Conservation (phyloP, 2,888 invertebrate species). For the Pyrrhia umbra region DNA sequence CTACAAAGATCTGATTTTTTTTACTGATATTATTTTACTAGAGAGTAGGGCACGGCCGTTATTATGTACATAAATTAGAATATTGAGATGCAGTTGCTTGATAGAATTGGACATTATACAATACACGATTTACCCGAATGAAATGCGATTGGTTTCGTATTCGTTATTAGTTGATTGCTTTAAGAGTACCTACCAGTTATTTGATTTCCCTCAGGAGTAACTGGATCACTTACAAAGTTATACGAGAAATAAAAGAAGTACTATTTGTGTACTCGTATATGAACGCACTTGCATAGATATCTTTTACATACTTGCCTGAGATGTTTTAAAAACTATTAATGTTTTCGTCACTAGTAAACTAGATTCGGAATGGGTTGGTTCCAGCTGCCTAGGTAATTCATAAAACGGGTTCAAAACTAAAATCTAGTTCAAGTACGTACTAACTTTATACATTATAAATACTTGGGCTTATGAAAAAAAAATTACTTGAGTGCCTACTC, state of each 20-base stretch:
- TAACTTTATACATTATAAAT: background rate
- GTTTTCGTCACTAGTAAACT: no score
- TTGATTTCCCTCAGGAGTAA: constrained; percentile 25
- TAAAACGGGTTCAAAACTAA: background rate
- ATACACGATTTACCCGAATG: background rate
- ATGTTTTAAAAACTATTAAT: background rate
- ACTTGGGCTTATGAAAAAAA: background rate
- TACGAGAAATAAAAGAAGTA: background rate
- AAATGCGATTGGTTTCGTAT: constrained; percentile 9
- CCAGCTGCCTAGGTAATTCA: no score
- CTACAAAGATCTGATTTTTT: background rate
- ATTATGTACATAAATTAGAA: background rate
- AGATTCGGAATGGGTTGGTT: no score
- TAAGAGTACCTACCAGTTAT: background rate
- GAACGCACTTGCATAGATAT: no score
- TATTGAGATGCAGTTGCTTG: background rate
- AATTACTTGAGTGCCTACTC: background rate
- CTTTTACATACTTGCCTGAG: no score
- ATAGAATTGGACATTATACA: constrained; percentile 1
- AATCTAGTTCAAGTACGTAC: background rate
- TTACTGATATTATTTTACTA: background rate
- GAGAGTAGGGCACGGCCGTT: background rate
- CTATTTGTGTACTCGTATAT: background rate
- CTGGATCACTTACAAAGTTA: background rate
- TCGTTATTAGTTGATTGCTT: constrained; percentile 33